Percentiles rank a stretch among this genome's conserved stretches.
Evolutionary conservation across 2,888 invertebrate species (phyloP).

Genomic region (Drosophila mimetica): DNA sequence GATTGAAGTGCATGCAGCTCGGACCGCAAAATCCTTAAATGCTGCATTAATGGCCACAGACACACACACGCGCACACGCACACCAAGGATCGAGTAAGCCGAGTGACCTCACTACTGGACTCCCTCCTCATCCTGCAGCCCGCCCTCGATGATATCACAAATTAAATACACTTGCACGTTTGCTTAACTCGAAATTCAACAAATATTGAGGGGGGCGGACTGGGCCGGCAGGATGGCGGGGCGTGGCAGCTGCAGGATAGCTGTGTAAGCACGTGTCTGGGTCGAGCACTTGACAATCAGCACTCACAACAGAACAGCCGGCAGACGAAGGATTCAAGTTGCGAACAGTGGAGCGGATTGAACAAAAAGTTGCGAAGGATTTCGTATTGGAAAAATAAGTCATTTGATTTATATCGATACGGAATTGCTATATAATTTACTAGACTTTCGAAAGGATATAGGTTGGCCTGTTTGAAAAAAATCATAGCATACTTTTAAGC

Average conservation of each 20-base stretch:
- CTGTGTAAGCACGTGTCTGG: constrained; percentile 79
- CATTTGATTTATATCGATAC: too few species aligned
- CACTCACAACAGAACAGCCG: constrained; percentile 61
- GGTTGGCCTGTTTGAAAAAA: too few species aligned
- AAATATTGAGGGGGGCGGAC: constrained; percentile 38
- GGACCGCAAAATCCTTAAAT: constrained; percentile 75
- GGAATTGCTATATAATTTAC: too few species aligned
- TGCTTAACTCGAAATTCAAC: constrained; percentile 57
- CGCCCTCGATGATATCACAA: constrained; percentile 52
- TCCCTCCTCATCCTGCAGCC: background rate
- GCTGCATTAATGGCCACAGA: constrained; percentile 63
- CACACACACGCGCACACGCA: constrained; percentile 10
- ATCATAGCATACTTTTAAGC: background rate
- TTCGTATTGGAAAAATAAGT: too few species aligned
- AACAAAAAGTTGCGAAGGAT: too few species aligned
- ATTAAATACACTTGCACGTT: constrained; percentile 70
- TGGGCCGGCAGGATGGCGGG: constrained; percentile 8
- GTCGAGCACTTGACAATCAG: constrained; percentile 75
- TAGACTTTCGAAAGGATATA: too few species aligned
- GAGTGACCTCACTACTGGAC: constrained; percentile 22
- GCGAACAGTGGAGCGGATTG: constrained; percentile 14
- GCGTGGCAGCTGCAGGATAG: constrained; percentile 32
- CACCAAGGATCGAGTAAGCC: constrained; percentile 4
- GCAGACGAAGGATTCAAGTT: constrained; percentile 11
- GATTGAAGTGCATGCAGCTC: constrained; percentile 35